A percentile compares a stretch with the other conserved stretches of the same genome.
Evolutionary conservation across 37 sponge, comb jelly and placozoan species (phyloP).

Genomic region (Axinella damicornis): DNA sequence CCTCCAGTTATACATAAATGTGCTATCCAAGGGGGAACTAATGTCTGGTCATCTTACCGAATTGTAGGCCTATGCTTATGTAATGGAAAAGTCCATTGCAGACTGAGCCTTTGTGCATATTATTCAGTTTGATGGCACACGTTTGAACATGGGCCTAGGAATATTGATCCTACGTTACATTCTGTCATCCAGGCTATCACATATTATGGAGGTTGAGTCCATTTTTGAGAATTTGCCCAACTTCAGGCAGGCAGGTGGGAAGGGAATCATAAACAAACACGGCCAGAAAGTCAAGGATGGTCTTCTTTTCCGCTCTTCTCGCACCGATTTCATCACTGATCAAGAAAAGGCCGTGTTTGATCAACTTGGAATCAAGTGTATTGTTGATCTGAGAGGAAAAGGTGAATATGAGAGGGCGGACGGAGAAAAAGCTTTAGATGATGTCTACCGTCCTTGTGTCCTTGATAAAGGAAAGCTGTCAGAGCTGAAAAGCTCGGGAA

Average conservation of each 20-base stretch:
- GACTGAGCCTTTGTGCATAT: too few species aligned
- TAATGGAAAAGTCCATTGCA: too few species aligned
- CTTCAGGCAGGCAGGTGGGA: slow-evolving; percentile 84
- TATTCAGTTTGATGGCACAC: too few species aligned
- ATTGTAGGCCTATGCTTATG: too few species aligned
- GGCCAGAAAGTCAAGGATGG: slow-evolving; percentile 65
- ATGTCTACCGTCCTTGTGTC: slow-evolving; percentile 43
- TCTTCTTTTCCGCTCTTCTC: slow-evolving; percentile 77
- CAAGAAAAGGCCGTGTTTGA: slow-evolving; percentile 49
- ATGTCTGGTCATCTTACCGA: too few species aligned
- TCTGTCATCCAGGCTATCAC: neutral
- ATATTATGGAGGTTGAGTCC: slow-evolving; percentile 2
- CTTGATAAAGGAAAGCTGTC: slow-evolving; percentile 60
- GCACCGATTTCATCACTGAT: slow-evolving; percentile 77
- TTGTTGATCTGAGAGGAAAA: slow-evolving; percentile 77
- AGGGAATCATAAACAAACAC: slow-evolving; percentile 23
- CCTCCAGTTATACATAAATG: too few species aligned
- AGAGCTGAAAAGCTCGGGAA: slow-evolving; percentile 48
- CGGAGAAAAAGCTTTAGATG: slow-evolving; percentile 69
- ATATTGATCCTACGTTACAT: too few species aligned
- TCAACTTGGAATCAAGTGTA: slow-evolving; percentile 67
- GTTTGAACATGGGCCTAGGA: too few species aligned
- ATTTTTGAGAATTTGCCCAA: slow-evolving; percentile 79
- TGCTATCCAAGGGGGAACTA: too few species aligned
- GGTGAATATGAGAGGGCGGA: slow-evolving; percentile 63